Conservation (phyloP, 2,113 vertebrate genomes). For the Stegostoma tigrinum region DNA sequence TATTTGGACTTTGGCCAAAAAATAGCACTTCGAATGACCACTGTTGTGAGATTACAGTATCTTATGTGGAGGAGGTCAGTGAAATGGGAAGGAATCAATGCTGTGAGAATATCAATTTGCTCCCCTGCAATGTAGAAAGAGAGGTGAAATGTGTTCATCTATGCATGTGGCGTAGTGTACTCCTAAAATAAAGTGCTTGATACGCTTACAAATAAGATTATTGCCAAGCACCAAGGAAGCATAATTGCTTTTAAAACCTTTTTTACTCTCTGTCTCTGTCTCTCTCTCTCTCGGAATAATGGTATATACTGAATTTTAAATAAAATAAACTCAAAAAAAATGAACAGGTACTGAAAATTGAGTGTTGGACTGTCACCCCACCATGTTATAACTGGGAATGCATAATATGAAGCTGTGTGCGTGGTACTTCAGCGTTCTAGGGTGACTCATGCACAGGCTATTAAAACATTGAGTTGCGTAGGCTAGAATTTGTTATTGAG, state of each 20-base stretch:
- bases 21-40: not conserved
- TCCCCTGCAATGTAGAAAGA: not conserved
- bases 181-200: not conserved
- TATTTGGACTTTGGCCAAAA: not conserved
- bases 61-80: not conserved
- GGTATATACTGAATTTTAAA: not conserved
- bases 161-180: not conserved
- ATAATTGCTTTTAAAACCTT: conserved; percentile 7
- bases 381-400: not conserved
- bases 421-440: not conserved
- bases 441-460: not conserved
- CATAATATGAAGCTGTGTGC: not conserved
- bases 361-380: not conserved
- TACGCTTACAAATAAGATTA: not conserved
- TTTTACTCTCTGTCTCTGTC: not conserved
- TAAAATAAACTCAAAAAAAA: conserved; percentile 11
- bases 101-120: not conserved
- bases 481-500: conserved; percentile 11
- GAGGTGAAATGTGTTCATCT: not conserved
- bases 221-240: not conserved
- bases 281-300: not conserved
- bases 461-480: conserved; percentile 19
- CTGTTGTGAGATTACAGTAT: not conserved
- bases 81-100: not conserved
- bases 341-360: not conserved